A percentile compares a stretch with the other conserved stretches of the same genome.
Conservation (phyloP, 1,140 invertebrate genomes). For the Aphidius gifuensis region DNA sequence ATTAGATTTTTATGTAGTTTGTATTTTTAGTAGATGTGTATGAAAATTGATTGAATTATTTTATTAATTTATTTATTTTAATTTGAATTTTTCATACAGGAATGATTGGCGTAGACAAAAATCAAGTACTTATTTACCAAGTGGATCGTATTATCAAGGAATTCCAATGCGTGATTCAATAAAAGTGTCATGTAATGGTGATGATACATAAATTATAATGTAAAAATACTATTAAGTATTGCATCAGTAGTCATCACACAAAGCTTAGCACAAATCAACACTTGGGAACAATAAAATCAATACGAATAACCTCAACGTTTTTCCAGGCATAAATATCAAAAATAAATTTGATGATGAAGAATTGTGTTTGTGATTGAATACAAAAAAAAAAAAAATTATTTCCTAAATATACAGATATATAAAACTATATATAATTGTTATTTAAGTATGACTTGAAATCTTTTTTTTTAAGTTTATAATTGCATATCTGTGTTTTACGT, state of each 20-base stretch:
- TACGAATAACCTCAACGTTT: constrained; percentile 33
- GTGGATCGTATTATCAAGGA: constrained; percentile 30
- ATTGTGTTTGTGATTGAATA: constrained; percentile 28
- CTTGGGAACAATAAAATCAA: constrained; percentile 21
- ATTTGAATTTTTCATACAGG: constrained; percentile 20
- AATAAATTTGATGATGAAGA: constrained; percentile 26
- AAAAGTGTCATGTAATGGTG: constrained; percentile 20
- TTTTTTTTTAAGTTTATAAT: too few relatives aligned
- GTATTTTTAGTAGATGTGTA: too few relatives aligned
- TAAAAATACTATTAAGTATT: constrained; percentile 7
- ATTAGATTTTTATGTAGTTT: too few relatives aligned
- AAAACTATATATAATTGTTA: too few relatives aligned
- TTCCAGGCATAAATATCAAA: constrained; percentile 27
- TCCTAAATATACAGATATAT: too few relatives aligned
- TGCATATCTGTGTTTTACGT: too few relatives aligned
- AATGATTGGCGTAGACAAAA: constrained; percentile 35
- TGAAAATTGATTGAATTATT: not conserved
- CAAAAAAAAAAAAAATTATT: not conserved
- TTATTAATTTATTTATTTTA: constrained; percentile 7
- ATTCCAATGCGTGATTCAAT: constrained; percentile 27
- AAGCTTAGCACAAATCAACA: constrained; percentile 14
- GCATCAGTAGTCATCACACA: constrained; percentile 20
- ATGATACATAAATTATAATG: constrained; percentile 3
- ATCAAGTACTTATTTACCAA: constrained; percentile 25
- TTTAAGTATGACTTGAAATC: too few relatives aligned